Evolutionary conservation across 2,113 vertebrate genomes (phyloP), one percentile per base, ranked within the genome.

Genomic region (Notarius lentiginosus): DNA sequence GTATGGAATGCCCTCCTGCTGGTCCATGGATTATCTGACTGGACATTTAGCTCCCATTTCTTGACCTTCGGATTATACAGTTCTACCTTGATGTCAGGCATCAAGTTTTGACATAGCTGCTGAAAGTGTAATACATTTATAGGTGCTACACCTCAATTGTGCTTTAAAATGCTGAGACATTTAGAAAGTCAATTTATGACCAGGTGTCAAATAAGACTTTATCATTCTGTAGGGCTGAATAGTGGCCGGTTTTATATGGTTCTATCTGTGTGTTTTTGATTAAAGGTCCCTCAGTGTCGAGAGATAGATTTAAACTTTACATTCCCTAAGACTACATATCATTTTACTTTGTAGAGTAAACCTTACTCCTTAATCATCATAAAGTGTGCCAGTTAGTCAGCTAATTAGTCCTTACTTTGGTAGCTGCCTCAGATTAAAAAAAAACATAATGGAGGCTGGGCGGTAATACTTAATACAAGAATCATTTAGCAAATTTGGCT

Each of bases 1-100:
- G 58, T 83, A 85, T 83, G 47, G 83, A 83, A 88, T 27, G 85
- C 53, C 53, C 60, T 88, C 85, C 79, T 87, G 24, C 75, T n/a
- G 65, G 79, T 79, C 79, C 27, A 41, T 79, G 66, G 83, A 88
- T 90, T 85, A 89, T 85, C 73, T 68, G 12, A 34, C n/a, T 51
- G 79, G 87, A 89, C 83, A 34, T 79, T 79, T 34, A 30, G 77
- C 76, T 27, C 53, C 76, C 76, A 56, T 79, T 79, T 79, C 53
- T 3, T 79, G 76, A 79, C 76, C 15, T 79, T 58, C 76, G 1
- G n/a, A 79, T 58, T 79, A 79, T 79, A 56, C 18, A 1, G n/a
- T 30, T 58, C 76, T 56, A 18, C 60, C 55, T 79, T 34, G 27
- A 41, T 79, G 60, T 20, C 55, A 34, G 27, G 27, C 27, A 79